These are phyloP conservation scores for Hormaphis cornu DNA, from an alignment of 1,140 invertebrate species.

Conservation along the genomic window DNA sequence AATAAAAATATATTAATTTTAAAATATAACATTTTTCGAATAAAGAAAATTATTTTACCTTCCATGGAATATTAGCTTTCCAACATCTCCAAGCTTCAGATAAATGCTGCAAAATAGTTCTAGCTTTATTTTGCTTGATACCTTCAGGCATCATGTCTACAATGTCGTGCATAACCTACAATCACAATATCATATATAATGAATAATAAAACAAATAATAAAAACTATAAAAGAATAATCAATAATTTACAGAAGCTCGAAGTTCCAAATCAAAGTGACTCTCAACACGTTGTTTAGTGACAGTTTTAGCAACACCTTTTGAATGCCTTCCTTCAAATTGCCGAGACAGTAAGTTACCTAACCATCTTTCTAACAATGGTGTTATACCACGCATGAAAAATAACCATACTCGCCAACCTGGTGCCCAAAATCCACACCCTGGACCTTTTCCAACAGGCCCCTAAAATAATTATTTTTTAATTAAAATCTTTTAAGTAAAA, in stretches of 20 bases:
- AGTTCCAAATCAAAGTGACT: conserved; percentile 99
- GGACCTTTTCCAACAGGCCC: conserved; percentile 97
- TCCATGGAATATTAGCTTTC: conserved; percentile 99
- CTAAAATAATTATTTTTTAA: conserved; percentile 44
- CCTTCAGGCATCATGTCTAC: conserved; percentile 99
- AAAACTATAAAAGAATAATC: background rate
- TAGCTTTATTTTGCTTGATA: conserved; percentile 98
- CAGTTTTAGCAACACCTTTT: conserved; percentile 98
- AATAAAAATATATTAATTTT: conserved; percentile 9
- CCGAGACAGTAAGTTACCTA: conserved; percentile 92
- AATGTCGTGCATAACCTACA: conserved; percentile 92
- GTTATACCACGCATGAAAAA: conserved; percentile 99
- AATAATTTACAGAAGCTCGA: conserved; percentile 68
- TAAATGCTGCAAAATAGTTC: conserved; percentile 96
- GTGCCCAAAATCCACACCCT: conserved; percentile 98
- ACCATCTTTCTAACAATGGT: conserved; percentile 92
- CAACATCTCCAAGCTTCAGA: conserved; percentile 99
- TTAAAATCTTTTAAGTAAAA: background rate
- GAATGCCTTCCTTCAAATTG: conserved; percentile 99
- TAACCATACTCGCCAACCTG: conserved; percentile 98
- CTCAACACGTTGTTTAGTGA: conserved; percentile 98
- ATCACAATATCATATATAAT: conserved; percentile 5
- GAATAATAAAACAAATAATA: background rate
- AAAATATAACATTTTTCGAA: conserved; percentile 42
- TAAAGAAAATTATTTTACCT: conserved; percentile 48